A percentile compares a stretch with the other conserved stretches of the same genome.
Evolutionary conservation across 2,888 invertebrate species (phyloP).

Genomic region (Leptinotarsa juncta): DNA sequence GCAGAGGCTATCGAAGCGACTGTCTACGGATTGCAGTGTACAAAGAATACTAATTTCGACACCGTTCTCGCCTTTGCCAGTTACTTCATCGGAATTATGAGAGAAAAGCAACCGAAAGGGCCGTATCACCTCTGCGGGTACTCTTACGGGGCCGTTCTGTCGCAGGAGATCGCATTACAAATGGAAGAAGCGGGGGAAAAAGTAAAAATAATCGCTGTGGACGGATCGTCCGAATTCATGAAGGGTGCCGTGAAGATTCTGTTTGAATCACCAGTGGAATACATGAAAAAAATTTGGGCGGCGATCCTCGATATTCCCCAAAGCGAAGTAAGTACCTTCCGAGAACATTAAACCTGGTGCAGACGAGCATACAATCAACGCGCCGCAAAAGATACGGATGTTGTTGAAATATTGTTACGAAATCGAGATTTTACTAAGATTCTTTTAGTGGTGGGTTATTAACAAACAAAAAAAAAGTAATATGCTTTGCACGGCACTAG

Average conservation of each 20-base stretch:
- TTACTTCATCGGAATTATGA: slow-evolving; percentile 34
- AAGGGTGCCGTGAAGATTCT: slow-evolving; percentile 14
- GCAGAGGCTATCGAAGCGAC: slow-evolving; percentile 34
- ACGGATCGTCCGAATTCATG: slow-evolving; percentile 42
- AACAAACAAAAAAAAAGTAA: no score
- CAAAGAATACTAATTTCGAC: slow-evolving; percentile 30
- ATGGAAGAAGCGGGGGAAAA: slow-evolving; percentile 39
- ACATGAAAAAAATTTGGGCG: slow-evolving; percentile 17
- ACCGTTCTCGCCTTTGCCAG: slow-evolving; percentile 34
- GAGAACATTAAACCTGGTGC: neutral
- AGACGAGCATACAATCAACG: neutral
- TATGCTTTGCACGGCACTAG: no score
- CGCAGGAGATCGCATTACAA: slow-evolving; percentile 43
- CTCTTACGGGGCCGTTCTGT: slow-evolving; percentile 42
- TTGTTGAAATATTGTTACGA: no score
- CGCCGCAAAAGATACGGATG: no score
- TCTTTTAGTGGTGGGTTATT: no score
- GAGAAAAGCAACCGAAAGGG: slow-evolving; percentile 34
- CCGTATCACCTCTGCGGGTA: slow-evolving; percentile 47
- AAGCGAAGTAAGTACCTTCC: slow-evolving; percentile 7
- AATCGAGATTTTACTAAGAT: no score
- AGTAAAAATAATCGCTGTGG: slow-evolving; percentile 38
- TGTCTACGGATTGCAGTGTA: slow-evolving; percentile 44
- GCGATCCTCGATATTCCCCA: slow-evolving; percentile 21
- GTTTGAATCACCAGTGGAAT: neutral